Percentiles rank a stretch among this genome's conserved stretches.
Conservation (phyloP, 2,113 vertebrate genomes). For the Mobula birostris region DNA sequence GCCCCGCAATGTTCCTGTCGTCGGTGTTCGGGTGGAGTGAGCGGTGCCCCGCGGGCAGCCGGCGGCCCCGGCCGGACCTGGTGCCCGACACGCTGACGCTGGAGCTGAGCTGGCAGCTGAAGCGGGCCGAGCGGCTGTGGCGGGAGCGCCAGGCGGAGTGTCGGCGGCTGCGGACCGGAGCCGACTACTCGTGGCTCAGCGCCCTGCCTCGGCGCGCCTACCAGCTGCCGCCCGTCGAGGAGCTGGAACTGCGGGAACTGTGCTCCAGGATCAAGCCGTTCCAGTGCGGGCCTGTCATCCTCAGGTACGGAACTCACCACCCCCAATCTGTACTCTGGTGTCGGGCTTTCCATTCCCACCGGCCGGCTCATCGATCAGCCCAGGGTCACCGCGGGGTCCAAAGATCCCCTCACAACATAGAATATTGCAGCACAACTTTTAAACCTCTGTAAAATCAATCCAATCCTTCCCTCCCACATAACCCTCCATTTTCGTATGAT, state of each 20-base stretch:
- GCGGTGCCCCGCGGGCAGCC: slow-evolving; percentile 45
- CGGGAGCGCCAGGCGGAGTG: slow-evolving; percentile 45
- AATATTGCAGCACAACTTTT: too few relatives aligned
- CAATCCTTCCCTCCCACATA: too few relatives aligned
- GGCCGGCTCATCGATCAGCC: too few relatives aligned
- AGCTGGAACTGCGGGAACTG: slow-evolving; percentile 65
- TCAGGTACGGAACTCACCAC: slow-evolving; percentile 50
- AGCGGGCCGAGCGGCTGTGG: slow-evolving; percentile 48
- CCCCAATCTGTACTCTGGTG: too few relatives aligned
- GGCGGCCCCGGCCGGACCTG: slow-evolving; percentile 56
- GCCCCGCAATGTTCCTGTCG: slow-evolving; percentile 39
- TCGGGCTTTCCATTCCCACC: too few relatives aligned
- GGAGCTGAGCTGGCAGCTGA: slow-evolving; percentile 60
- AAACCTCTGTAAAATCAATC: too few relatives aligned
- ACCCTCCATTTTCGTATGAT: too few relatives aligned
- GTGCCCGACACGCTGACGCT: slow-evolving; percentile 69
- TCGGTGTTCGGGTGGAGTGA: slow-evolving; percentile 39
- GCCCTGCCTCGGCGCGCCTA: slow-evolving; percentile 49
- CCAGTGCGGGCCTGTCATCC: slow-evolving; percentile 63
- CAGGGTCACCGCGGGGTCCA: too few relatives aligned
- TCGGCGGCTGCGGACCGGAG: slow-evolving; percentile 43
- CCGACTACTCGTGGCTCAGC: slow-evolving; percentile 68
- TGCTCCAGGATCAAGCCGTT: slow-evolving; percentile 61
- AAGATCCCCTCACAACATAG: too few relatives aligned
- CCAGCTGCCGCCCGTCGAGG: slow-evolving; percentile 59